A percentile compares a stretch with the other conserved stretches of the same genome.
phyloP scores from a whole-genome alignment of 2,888 invertebrate species.

The Synergus itoensis region DNA sequence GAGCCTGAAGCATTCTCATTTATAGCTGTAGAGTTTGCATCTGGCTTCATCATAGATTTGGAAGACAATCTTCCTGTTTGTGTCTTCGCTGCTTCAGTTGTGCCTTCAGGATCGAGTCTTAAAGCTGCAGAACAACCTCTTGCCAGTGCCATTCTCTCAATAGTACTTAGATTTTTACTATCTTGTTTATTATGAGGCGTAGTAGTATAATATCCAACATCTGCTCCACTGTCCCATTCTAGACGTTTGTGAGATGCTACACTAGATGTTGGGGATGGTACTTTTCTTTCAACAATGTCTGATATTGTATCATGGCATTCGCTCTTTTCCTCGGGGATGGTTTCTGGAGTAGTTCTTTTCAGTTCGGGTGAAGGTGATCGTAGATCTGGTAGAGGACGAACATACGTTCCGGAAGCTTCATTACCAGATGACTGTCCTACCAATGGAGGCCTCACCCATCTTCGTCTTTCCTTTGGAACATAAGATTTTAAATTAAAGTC shows the following conservation, averaged over 20 bases:
- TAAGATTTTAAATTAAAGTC: slow-evolving; percentile 63
- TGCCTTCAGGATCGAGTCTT: slow-evolving; percentile 78
- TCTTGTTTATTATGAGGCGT: slow-evolving; percentile 73
- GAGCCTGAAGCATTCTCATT: slow-evolving; percentile 64
- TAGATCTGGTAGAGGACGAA: slow-evolving; percentile 58
- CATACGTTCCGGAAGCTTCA: slow-evolving; percentile 62
- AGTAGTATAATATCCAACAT: slow-evolving; percentile 88
- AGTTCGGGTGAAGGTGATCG: slow-evolving; percentile 62
- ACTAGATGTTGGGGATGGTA: slow-evolving; percentile 85
- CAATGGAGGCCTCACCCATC: slow-evolving; percentile 75
- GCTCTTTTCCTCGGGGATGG: slow-evolving; percentile 64
- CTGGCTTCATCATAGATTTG: slow-evolving; percentile 60
- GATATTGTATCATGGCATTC: slow-evolving; percentile 63
- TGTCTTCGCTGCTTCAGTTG: slow-evolving; percentile 62
- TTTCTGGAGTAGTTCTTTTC: slow-evolving; percentile 59
- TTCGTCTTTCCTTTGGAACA: slow-evolving; percentile 70
- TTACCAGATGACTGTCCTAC: slow-evolving; percentile 72
- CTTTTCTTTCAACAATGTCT: slow-evolving; percentile 73
- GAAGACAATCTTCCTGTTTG: slow-evolving; percentile 52
- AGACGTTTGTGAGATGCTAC: slow-evolving; percentile 86
- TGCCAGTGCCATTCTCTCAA: slow-evolving; percentile 82
- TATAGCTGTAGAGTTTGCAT: slow-evolving; percentile 73
- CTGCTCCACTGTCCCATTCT: slow-evolving; percentile 94
- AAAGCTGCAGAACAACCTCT: slow-evolving; percentile 75
- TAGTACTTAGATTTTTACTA: slow-evolving; percentile 81